These are phyloP conservation scores for Spisula solida DNA, from an alignment of 2,888 invertebrate species.

Conservation along the genomic window DNA sequence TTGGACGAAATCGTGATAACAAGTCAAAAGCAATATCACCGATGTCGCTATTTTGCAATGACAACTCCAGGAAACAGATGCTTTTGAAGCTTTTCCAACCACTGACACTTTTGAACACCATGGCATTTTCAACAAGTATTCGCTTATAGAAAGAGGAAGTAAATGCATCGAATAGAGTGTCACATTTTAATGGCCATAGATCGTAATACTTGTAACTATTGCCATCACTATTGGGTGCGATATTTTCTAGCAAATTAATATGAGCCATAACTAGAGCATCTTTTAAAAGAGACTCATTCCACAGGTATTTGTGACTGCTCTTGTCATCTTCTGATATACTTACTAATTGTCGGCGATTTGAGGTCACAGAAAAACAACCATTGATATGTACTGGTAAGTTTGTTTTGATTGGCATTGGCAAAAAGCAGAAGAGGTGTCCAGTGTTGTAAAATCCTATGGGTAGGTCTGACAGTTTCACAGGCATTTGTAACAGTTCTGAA, in stretches of 20 bases:
- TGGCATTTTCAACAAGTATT: conserved; percentile 12
- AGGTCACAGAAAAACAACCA: conserved; percentile 83
- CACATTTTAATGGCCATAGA: conserved; percentile 23
- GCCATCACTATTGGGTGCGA: neutral
- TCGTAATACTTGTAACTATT: neutral
- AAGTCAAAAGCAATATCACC: conserved; percentile 52
- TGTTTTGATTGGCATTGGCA: conserved; percentile 82
- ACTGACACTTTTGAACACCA: conserved; percentile 37
- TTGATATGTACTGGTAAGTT: conserved; percentile 83
- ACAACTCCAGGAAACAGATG: conserved; percentile 56
- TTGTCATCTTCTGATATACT: conserved; percentile 82
- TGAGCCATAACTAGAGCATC: conserved; percentile 68
- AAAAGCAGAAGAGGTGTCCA: conserved; percentile 82
- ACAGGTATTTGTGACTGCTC: conserved; percentile 36
- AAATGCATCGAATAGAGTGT: neutral
- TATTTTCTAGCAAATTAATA: conserved; percentile 50
- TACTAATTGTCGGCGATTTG: conserved; percentile 80
- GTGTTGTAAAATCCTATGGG: conserved; percentile 69
- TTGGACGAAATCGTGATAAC: conserved; percentile 21
- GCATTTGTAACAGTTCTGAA: neutral
- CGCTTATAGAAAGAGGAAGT: conserved; percentile 22
- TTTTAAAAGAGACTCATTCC: conserved; percentile 68
- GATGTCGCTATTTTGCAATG: conserved; percentile 37
- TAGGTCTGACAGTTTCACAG: neutral
- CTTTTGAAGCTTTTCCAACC: conserved; percentile 50